Evolutionary conservation across 37 sponge, comb jelly and placozoan species (phyloP).

Genomic region (Chondrilla cf. caribensis): DNA sequence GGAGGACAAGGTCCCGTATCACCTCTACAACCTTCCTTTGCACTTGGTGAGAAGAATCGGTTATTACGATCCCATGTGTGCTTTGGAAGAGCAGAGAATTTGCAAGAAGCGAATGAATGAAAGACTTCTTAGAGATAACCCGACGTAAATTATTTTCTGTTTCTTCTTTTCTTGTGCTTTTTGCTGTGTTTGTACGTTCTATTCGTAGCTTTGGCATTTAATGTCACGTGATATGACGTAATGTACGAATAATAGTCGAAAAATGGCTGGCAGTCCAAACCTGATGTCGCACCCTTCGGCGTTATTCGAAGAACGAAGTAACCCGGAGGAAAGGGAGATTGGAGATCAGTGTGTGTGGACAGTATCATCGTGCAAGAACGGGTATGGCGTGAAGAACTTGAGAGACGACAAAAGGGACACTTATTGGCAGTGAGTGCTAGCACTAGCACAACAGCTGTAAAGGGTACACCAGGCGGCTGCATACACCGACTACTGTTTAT

Average conservation of each 20-base stretch:
- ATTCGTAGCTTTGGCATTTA: too few relatives aligned
- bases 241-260: too few relatives aligned
- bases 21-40: conserved; percentile 31
- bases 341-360: conserved; percentile 89
- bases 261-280: too few relatives aligned
- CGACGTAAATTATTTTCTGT: conserved; percentile 1
- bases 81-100: background rate
- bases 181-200: too few relatives aligned
- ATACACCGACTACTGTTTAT: background rate
- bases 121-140: conserved; percentile 6
- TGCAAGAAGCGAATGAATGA: background rate
- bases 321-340: conserved; percentile 42
- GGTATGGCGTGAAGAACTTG: conserved; percentile 85
- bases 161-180: background rate
- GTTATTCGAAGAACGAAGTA: too few relatives aligned
- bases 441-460: background rate
- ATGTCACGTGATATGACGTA: too few relatives aligned
- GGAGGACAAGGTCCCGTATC: conserved; percentile 28
- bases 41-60: conserved; percentile 34
- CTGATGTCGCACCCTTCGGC: too few relatives aligned
- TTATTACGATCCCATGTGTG: conserved; percentile 31
- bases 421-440: conserved; percentile 90
- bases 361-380: conserved; percentile 97
- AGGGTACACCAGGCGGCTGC: background rate
- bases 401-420: conserved; percentile 79